Evolutionary conservation across 2,797 vertebrate species (phyloP).

Genomic region (Pangasius sanitwongsei): DNA sequence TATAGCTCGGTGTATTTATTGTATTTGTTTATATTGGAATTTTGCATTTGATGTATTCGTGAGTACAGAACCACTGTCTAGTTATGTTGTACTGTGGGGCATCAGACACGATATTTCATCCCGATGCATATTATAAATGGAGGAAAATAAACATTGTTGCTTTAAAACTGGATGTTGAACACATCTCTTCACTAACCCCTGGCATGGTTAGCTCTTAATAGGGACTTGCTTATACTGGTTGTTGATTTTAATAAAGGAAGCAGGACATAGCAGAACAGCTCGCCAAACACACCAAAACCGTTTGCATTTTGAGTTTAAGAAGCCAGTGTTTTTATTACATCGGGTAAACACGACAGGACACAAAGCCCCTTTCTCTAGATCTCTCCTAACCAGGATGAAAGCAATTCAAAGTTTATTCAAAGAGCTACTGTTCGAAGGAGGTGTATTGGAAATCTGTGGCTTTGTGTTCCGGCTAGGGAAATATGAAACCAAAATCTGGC

Average conservation of each 20-base stretch:
- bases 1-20: background rate
- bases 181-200: background rate
- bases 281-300: background rate
- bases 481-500: background rate
- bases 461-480: background rate
- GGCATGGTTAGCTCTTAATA: background rate
- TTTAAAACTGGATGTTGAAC: background rate
- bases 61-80: too few relatives aligned
- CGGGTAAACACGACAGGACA: background rate
- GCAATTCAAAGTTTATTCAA: background rate
- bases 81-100: too few relatives aligned
- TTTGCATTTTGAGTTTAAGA: background rate
- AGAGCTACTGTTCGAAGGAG: background rate
- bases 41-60: too few relatives aligned
- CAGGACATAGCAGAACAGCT: background rate
- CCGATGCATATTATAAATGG: too few relatives aligned
- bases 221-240: background rate
- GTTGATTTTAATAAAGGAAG: background rate
- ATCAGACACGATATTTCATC: background rate
- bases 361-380: background rate
- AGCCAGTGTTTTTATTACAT: background rate
- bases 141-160: background rate
- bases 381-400: background rate
- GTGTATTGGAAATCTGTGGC: background rate
- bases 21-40: background rate